A percentile compares a stretch with the other conserved stretches of the same genome.
Evolutionary conservation across 2,113 vertebrate genomes (phyloP).

Genomic region (Pseudois nayaur): DNA sequence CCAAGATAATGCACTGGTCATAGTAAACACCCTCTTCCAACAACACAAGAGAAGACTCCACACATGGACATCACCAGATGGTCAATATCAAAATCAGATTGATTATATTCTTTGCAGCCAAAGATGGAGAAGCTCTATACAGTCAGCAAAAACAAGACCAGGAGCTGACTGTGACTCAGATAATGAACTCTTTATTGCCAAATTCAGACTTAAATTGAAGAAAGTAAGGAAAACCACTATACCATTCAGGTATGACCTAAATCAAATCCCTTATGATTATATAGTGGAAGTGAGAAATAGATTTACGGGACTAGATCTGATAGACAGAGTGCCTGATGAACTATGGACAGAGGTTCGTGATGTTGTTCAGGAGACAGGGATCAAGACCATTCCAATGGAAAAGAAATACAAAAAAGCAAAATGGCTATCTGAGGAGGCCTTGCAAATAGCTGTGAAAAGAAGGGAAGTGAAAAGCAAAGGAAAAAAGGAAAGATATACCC

Average conservation of each 20-base stretch:
- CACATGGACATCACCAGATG: neutral
- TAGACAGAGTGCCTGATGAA: too few relatives aligned
- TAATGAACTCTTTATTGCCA: neutral
- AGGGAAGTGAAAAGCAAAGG: too few relatives aligned
- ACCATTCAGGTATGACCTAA: neutral
- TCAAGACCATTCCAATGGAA: too few relatives aligned
- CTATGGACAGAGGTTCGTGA: too few relatives aligned
- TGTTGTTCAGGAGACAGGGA: too few relatives aligned
- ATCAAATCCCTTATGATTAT: neutral
- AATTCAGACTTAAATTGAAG: neutral
- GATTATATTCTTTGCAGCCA: neutral
- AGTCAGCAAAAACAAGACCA: accelerated
- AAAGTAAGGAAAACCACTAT: neutral
- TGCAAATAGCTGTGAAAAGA: too few relatives aligned
- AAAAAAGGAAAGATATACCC: too few relatives aligned
- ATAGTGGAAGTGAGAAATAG: neutral
- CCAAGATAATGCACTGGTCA: neutral
- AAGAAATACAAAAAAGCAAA: too few relatives aligned
- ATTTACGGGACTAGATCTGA: neutral
- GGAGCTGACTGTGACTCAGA: neutral
- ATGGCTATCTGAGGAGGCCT: too few relatives aligned
- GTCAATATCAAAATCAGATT: neutral
- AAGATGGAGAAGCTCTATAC: neutral
- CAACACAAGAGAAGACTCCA: neutral
- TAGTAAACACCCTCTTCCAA: neutral